Evolutionary conservation across 2,888 invertebrate species (phyloP), one percentile per base, ranked within the genome.

Genomic region (Crepidodera aurea): DNA sequence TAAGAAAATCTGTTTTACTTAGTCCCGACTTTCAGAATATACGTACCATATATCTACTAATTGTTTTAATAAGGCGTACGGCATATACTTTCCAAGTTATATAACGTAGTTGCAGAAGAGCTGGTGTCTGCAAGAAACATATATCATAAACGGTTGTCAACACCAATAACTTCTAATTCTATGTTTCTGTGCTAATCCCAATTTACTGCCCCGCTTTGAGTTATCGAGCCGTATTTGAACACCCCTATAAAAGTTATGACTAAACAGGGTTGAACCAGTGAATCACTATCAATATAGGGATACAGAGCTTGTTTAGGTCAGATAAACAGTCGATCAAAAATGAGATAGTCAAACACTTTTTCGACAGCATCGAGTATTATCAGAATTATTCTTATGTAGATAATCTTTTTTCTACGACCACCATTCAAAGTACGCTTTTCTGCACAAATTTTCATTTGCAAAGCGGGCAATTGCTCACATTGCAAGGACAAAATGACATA

Each of bases 141-240:
- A 10, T 46, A 56, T 56, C 56, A 56, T 22, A 32, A 46, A 56
- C 34, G 46, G 34, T 34, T 56, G 46, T 56, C 56, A 56, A 56
- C 56, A 46, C 22, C 19, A 56, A 44, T 56, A 56, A 25, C 22
- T 56, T 34, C 34, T 46, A 46, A 46, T 46, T 46, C 13, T 46
- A 2, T 29, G 22, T 29, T 44, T 46, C 13, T 46, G 2, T 12
- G 32, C 15, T 46, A 56, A 46, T 46, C 22, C 34, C 29, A 37
- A 56, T 56, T 56, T 56, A 56, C 15, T 34, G 12, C 56, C 2
- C 7, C 10, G 51, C 13, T 29, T 0, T 12, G 15, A 32, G 34
- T 18, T 51, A 51, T 37, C 51, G 37, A 13, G 37, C 37, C 19
- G 13, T 12, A 19, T 13, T 12, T 29, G 2, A 6, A 51, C 27